Evolutionary conservation across 2,113 vertebrate species (phyloP), one percentile per base, ranked within the genome.

Genomic region (Apodemus speciosus): DNA sequence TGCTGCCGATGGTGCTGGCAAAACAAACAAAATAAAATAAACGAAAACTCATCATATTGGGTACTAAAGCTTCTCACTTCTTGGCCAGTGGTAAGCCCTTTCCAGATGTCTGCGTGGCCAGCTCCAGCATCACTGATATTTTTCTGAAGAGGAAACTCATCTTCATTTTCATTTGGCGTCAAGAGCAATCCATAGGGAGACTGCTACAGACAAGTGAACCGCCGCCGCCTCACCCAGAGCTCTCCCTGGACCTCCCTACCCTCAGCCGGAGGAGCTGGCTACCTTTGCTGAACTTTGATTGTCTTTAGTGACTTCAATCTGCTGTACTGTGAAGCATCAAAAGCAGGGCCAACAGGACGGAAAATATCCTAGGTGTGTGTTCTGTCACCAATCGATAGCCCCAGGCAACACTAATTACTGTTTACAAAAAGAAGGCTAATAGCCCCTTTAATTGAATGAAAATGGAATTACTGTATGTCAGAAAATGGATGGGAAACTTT

Each of bases 101-200:
- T 81, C 43, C 85, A 93, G 92, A 71, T 85, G 72, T 90, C 66
- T 20, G n/a, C 21, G 21, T 25, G 62, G 51, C 35, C 51, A 58
- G 35, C 72, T 91, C 75, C 21, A 25, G 69, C 38, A 83, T 64
- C 7, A 58, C 35, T 58, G 43, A 18, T 69, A 6, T 62, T 43
- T 86, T 90, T 90, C 92, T 85, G 43, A 94, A 58, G 38, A 91
- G 87, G 58, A 96, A 96, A 85, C 75, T n/a, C 25, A 53, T 23
- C 91, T 94, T 92, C 69, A 4, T 80, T 92, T 93, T 87, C 85
- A 68, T n/a, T 85, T 23, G 73, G 11, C 38, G 8, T 3, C 68
- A 86, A 64, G 86, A 87, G 79, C 88, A 95, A 75, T 51, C 75
- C 86, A 81, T 27, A 58, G 92, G 90, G 69, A 20, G 35, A 51